Percentiles rank a stretch among this genome's conserved stretches.
phyloP scores from a whole-genome alignment of 1,140 invertebrate species.

The Manduca sexta region DNA sequence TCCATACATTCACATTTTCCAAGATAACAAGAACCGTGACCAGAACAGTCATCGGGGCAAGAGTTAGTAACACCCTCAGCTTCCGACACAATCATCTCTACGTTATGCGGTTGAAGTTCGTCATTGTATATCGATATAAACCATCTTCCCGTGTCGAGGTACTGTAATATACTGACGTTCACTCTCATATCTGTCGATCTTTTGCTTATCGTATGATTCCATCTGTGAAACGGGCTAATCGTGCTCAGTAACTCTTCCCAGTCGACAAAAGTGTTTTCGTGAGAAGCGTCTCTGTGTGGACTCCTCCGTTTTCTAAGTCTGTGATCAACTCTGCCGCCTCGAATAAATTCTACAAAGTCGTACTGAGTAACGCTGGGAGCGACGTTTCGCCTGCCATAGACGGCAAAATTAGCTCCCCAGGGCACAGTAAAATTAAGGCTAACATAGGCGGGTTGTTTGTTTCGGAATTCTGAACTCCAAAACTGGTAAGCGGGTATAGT shows the following conservation, averaged over 20 bases:
- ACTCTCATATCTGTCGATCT: constrained; percentile 80
- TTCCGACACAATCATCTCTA: constrained; percentile 86
- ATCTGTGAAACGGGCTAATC: constrained; percentile 72
- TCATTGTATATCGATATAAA: constrained; percentile 97
- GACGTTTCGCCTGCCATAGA: constrained; percentile 93
- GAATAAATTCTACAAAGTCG: constrained; percentile 94
- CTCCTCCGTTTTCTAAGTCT: constrained; percentile 76
- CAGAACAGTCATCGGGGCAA: constrained; percentile 95
- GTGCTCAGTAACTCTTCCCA: constrained; percentile 58
- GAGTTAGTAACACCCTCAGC: constrained; percentile 90
- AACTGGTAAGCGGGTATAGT: constrained; percentile 91
- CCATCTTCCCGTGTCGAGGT: constrained; percentile 94
- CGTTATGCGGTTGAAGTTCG: constrained; percentile 86
- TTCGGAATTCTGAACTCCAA: constrained; percentile 92
- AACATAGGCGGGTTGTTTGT: constrained; percentile 90
- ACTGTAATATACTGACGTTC: constrained; percentile 89
- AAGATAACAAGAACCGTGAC: constrained; percentile 94
- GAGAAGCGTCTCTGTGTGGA: constrained; percentile 36
- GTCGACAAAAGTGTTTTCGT: constrained; percentile 49
- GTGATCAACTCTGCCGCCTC: constrained; percentile 86
- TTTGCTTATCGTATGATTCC: constrained; percentile 75
- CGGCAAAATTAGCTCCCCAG: constrained; percentile 92
- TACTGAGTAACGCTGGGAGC: constrained; percentile 96
- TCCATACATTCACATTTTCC: constrained; percentile 97
- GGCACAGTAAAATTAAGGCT: constrained; percentile 92